Evolutionary conservation across 2,797 vertebrate genomes (phyloP).

Genomic region (Pantherophis vulpinus): DNA sequence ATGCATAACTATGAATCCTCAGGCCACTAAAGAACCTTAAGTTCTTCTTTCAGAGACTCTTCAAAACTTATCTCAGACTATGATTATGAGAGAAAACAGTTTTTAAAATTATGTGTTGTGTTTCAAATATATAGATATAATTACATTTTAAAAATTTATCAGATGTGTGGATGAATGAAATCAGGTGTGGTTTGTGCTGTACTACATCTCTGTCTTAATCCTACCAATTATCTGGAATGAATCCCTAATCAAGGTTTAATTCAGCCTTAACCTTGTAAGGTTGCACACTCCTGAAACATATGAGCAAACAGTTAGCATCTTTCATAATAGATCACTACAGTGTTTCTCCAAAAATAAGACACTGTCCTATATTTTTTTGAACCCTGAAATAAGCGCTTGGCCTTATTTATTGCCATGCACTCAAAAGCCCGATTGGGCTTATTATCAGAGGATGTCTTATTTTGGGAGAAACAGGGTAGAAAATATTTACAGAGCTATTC

Average conservation of each 20-base stretch:
- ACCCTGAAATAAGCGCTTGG: too few species aligned
- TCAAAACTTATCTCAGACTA: not conserved
- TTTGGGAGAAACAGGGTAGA: not conserved
- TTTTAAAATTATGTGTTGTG: not conserved
- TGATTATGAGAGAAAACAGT: not conserved
- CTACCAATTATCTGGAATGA: not conserved
- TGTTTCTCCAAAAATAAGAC: too few species aligned
- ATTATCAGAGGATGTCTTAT: too few species aligned
- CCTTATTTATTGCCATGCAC: too few species aligned
- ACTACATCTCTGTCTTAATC: not conserved
- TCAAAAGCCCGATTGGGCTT: too few species aligned
- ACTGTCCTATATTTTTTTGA: too few species aligned
- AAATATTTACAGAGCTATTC: not conserved
- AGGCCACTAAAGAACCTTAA: not conserved
- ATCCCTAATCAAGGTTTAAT: not conserved
- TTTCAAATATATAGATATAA: not conserved
- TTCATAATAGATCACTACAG: not conserved
- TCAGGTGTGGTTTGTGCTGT: not conserved
- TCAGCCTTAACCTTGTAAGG: not conserved
- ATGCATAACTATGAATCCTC: not conserved
- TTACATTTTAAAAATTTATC: not conserved
- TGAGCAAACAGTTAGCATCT: not conserved
- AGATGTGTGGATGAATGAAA: not conserved
- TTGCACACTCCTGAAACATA: not conserved
- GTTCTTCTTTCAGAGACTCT: not conserved